Evolutionary conservation across 2,797 vertebrate genomes (phyloP), one percentile per base, ranked within the genome.

Genomic region (Melanotaenia boesemani): DNA sequence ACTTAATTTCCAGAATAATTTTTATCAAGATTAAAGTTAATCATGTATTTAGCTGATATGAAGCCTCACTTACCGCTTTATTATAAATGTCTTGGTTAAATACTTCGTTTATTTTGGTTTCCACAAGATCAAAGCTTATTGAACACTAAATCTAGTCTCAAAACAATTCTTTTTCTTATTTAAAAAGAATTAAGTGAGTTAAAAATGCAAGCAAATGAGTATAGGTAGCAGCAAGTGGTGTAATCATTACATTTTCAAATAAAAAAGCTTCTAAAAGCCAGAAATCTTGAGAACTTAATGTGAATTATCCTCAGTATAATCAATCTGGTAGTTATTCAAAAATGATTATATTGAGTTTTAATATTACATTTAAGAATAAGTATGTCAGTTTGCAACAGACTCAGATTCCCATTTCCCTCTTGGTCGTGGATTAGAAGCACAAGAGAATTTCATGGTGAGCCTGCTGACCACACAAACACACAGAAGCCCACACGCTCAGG

Each of bases 401-500:
- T 50, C n/a, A 28, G 39, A 48, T 66, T 71, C 9, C 67, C 52
- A 72, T 37, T 48, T 48, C 8, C 63, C 46, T 32, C 26, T 68
- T n/a, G 24, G 60, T 72, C 52, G 74, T 76, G 57, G 48, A 72
- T 84, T 58, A 78, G 72, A 68, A 44, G 48, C 64, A 79, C 44
- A 41, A 50, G 8, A 63, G 50, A 28, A 60, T 32, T 50, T 69
- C 50, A 70, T 60, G 57, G 32, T 63, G 71, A 71, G 74, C 48
- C 57, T 63, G 57, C 59, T 74, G 74, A 75, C 71, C 64, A 66
- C 74, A 70, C 70, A 59, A 69, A 58, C 69, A 73, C 70, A 70
- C 65, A 52, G 55, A 72, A 70, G 39, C 70, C 58, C 34, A 71
- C 59, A 76, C 60, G 12, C 74, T 74, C 61, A 55, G 72, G 63